Percentiles rank a stretch among this genome's conserved stretches.
Evolutionary conservation across 1,140 invertebrate species (phyloP).

Genomic region (Platyscapa corneri): DNA sequence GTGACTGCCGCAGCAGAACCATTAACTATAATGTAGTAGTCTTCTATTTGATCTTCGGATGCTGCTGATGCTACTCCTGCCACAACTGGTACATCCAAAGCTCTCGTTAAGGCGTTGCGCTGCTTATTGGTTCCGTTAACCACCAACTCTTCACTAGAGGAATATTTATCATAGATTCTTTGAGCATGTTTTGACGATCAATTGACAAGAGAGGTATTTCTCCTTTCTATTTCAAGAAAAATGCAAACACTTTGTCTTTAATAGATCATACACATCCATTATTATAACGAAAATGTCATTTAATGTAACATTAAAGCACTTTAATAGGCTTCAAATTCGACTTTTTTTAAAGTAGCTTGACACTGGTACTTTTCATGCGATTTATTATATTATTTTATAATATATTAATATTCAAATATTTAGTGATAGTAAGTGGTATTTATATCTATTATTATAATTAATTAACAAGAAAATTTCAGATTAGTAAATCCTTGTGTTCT

Average conservation of each 20-base stretch:
- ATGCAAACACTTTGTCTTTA: neutral
- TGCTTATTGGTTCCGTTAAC: neutral
- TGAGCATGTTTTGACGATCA: conserved; percentile 73
- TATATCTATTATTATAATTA: too few species aligned
- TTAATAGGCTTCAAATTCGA: neutral
- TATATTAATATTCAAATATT: too few species aligned
- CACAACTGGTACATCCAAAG: neutral
- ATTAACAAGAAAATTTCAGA: too few species aligned
- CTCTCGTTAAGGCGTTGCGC: neutral
- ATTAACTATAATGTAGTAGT: neutral
- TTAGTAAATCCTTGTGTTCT: too few species aligned
- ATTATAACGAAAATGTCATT: neutral
- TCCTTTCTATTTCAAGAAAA: conserved; percentile 50
- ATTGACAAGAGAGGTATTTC: conserved; percentile 71
- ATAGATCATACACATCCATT: neutral
- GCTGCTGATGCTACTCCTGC: conserved; percentile 54
- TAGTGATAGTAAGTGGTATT: too few species aligned
- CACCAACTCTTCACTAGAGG: neutral
- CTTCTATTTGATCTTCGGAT: neutral
- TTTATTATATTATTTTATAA: too few species aligned
- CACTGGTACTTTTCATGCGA: too few species aligned
- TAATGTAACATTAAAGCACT: neutral
- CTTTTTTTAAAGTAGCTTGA: neutral
- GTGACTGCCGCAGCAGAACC: neutral
- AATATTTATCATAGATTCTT: conserved; percentile 69